A percentile compares a stretch with the other conserved stretches of the same genome.
phyloP scores from a whole-genome alignment of 2,113 vertebrate species.

The Noturus placidus region DNA sequence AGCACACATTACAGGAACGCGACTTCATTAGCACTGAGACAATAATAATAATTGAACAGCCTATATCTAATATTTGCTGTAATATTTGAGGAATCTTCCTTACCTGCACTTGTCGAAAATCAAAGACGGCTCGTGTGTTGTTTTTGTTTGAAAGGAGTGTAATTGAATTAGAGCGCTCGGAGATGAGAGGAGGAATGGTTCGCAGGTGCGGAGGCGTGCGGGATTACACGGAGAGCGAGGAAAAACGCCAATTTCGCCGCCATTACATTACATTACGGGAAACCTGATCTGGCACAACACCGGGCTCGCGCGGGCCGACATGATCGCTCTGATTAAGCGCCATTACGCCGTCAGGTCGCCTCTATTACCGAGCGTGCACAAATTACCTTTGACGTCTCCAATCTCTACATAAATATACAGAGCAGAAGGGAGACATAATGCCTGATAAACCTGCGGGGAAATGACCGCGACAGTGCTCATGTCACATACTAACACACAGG shows the following conservation, averaged over 20 bases:
- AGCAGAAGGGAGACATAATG: constrained; percentile 61
- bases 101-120: constrained; percentile 7
- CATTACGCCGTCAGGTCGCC: constrained; percentile 80
- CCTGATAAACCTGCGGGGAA: constrained; percentile 11
- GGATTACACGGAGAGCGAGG: not conserved
- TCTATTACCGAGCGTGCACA: constrained; percentile 79
- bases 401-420: constrained; percentile 77
- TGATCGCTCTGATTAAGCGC: constrained; percentile 83
- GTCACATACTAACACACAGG: not conserved
- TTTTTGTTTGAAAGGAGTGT: not conserved
- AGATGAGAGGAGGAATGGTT: not conserved
- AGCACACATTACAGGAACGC: too few species aligned
- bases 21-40: not conserved
- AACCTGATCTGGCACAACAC: not conserved
- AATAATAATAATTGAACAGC: not conserved
- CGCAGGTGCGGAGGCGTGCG: constrained; percentile 27
- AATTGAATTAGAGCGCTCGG: not conserved
- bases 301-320: constrained; percentile 69
- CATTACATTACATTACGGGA: constrained; percentile 16
- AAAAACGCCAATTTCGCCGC: constrained; percentile 8
- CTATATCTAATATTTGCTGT: not conserved
- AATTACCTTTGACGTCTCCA: constrained; percentile 79
- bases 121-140: not conserved
- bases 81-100: not conserved
- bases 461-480: not conserved